Evolutionary conservation across 2,888 invertebrate genomes (phyloP).

Genomic region (Myopa testacea): DNA sequence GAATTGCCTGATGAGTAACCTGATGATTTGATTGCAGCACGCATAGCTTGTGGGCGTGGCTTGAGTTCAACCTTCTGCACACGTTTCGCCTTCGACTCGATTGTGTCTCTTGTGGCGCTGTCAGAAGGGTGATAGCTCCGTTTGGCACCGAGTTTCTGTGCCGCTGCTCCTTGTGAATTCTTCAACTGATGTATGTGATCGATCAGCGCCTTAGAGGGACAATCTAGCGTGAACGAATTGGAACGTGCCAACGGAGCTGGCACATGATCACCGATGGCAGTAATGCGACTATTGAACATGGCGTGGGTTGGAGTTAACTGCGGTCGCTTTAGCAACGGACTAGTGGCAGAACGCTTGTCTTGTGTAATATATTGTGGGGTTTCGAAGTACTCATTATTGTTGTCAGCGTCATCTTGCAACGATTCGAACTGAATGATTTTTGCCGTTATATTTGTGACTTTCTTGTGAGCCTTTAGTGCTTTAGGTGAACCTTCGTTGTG

Average conservation of each 20-base stretch:
- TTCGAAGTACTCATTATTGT: background rate
- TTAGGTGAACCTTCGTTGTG: constrained; percentile 22
- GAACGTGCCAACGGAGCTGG: constrained; percentile 73
- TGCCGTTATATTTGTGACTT: constrained; percentile 43
- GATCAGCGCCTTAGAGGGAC: constrained; percentile 79
- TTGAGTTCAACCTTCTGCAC: constrained; percentile 57
- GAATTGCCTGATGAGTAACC: constrained; percentile 31
- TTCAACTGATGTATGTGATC: constrained; percentile 59
- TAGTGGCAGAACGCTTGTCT: constrained; percentile 59
- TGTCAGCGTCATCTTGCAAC: background rate
- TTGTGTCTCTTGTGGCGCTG: constrained; percentile 58
- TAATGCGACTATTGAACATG: background rate
- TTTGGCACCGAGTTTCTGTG: constrained; percentile 5
- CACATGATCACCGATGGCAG: background rate
- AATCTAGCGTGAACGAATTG: constrained; percentile 82
- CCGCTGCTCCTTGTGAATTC: background rate
- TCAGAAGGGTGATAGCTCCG: constrained; percentile 32
- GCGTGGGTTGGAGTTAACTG: background rate
- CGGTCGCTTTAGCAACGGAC: constrained; percentile 54
- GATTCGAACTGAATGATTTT: constrained; percentile 45
- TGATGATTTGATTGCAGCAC: constrained; percentile 35
- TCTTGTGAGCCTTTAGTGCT: constrained; percentile 41
- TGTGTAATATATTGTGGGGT: constrained; percentile 42
- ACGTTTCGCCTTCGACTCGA: constrained; percentile 64
- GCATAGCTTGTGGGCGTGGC: constrained; percentile 47